These are phyloP conservation scores for Buathra laborator DNA, from an alignment of 2,888 invertebrate genomes.

Conservation along the genomic window DNA sequence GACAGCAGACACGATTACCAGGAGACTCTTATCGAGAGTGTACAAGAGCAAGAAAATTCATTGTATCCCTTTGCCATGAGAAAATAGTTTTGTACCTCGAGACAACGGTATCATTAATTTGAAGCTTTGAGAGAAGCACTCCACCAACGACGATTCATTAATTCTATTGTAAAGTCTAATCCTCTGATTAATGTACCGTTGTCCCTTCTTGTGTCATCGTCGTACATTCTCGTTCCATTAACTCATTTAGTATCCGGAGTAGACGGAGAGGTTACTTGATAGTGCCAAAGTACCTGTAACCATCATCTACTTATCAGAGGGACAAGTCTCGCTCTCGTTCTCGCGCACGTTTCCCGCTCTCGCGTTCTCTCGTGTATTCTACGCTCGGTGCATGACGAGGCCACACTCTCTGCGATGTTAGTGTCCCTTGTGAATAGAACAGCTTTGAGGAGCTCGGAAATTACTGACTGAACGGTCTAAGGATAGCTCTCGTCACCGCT, in stretches of 20 bases:
- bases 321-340: slow-evolving; percentile 33
- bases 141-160: slow-evolving; percentile 59
- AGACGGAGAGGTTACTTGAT: not conserved
- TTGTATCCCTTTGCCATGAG: slow-evolving; percentile 10
- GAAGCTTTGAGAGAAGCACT: slow-evolving; percentile 9
- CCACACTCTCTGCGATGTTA: slow-evolving; percentile 41
- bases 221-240: slow-evolving; percentile 49
- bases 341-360: no score
- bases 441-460: slow-evolving; percentile 53
- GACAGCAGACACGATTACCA: slow-evolving; percentile 24
- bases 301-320: slow-evolving; percentile 60
- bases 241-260: slow-evolving; percentile 52
- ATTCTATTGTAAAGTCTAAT: slow-evolving; percentile 67
- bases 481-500: not conserved
- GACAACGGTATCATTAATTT: slow-evolving; percentile 58
- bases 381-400: slow-evolving; percentile 67
- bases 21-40: slow-evolving; percentile 21
- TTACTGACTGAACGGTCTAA: slow-evolving; percentile 36
- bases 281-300: slow-evolving; percentile 49
- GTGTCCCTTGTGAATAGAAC: slow-evolving; percentile 53
- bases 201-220: slow-evolving; percentile 1
- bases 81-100: slow-evolving; percentile 3
- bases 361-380: slow-evolving; percentile 24
- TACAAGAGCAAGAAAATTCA: slow-evolving; percentile 42
- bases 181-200: slow-evolving; percentile 63